Conservation (phyloP, 2,113 vertebrate genomes). For the Verasper variegatus region DNA sequence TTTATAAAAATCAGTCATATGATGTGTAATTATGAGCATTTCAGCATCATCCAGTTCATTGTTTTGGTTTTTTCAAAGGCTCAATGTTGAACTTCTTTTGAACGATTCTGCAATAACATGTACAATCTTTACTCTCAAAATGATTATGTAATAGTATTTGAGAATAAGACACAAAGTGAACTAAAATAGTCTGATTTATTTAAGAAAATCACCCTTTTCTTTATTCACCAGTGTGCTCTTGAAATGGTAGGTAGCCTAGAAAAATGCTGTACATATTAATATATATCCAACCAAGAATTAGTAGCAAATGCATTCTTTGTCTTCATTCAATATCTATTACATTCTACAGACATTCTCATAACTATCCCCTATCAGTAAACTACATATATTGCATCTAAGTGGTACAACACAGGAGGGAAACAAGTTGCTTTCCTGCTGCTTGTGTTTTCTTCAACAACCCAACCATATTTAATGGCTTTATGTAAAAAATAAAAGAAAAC, state of each 20-base stretch:
- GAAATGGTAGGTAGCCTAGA: slow-evolving; percentile 22
- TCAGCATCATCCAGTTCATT: too few species aligned
- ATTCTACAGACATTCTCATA: neutral
- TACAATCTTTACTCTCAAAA: too few species aligned
- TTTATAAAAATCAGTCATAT: too few species aligned
- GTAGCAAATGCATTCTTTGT: neutral
- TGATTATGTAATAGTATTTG: too few species aligned
- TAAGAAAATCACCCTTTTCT: slow-evolving; percentile 11
- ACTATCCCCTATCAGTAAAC: slow-evolving; percentile 9
- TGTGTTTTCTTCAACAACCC: slow-evolving; percentile 41
- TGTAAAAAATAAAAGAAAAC: slow-evolving; percentile 11
- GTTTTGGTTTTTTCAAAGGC: too few species aligned
- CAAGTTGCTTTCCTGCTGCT: slow-evolving; percentile 11
- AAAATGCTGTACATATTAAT: slow-evolving; percentile 15
- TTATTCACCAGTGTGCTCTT: slow-evolving; percentile 44
- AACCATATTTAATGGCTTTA: slow-evolving; percentile 53
- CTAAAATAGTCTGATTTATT: too few species aligned
- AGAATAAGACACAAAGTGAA: too few species aligned
- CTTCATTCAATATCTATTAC: slow-evolving; percentile 1
- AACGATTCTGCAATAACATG: too few species aligned
- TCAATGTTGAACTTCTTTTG: too few species aligned
- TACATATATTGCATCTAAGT: neutral
- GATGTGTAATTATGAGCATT: too few species aligned
- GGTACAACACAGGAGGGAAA: neutral
- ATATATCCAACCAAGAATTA: slow-evolving; percentile 5